Evolutionary conservation across 2,888 invertebrate genomes (phyloP).

Genomic region (Leucania comma): DNA sequence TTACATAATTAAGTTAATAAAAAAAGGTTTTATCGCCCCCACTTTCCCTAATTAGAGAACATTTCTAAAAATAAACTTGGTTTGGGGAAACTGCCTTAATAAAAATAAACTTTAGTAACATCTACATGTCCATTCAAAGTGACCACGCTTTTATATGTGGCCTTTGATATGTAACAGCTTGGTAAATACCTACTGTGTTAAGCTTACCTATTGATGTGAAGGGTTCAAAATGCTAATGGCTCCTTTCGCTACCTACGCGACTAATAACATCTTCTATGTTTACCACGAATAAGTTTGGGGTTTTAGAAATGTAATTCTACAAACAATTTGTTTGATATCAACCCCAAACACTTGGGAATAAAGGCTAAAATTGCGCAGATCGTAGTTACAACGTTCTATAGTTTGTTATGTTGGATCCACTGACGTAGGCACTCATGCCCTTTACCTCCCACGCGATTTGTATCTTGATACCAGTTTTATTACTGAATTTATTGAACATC

Average conservation of each 20-base stretch:
- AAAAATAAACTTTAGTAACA: background rate
- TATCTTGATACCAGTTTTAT: slow-evolving; percentile 66
- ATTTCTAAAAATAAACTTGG: slow-evolving; percentile 31
- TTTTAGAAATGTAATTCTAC: slow-evolving; percentile 29
- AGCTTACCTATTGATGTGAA: slow-evolving; percentile 32
- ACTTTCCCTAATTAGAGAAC: background rate
- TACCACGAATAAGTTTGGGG: slow-evolving; percentile 42
- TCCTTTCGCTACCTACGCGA: slow-evolving; percentile 5
- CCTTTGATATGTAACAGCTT: background rate
- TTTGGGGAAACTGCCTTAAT: background rate
- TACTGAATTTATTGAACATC: slow-evolving; percentile 57
- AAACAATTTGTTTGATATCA: slow-evolving; percentile 33
- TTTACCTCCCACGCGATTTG: slow-evolving; percentile 82
- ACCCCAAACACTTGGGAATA: slow-evolving; percentile 43
- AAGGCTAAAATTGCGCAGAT: slow-evolving; percentile 47
- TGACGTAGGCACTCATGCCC: slow-evolving; percentile 86
- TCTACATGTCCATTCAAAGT: background rate
- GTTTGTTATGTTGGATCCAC: slow-evolving; percentile 69
- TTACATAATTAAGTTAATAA: background rate
- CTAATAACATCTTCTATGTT: slow-evolving; percentile 41
- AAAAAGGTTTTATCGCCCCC: background rate
- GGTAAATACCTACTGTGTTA: background rate
- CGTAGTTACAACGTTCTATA: slow-evolving; percentile 61
- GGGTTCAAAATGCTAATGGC: slow-evolving; percentile 34
- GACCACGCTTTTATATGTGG: background rate